Evolutionary conservation across 2,888 invertebrate genomes (phyloP).

Genomic region (Psylliodes chrysocephalus): DNA sequence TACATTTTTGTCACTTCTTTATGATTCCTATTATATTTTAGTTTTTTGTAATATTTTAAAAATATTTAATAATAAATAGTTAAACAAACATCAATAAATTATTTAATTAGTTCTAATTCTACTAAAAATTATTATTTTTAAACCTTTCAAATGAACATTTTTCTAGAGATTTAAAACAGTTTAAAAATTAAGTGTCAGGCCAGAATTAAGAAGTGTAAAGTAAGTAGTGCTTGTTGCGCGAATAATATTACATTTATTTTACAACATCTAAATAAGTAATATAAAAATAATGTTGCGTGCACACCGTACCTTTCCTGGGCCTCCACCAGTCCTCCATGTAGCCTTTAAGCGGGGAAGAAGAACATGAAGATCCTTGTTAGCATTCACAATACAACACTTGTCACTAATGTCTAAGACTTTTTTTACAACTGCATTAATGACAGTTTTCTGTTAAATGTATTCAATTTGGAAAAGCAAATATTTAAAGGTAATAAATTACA

Average conservation of each 20-base stretch:
- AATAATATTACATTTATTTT: constrained; percentile 6
- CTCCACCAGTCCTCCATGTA: constrained; percentile 99
- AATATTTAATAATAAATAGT: too few species aligned
- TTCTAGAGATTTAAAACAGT: too few species aligned
- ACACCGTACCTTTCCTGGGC: constrained; percentile 86
- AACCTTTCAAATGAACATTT: not conserved
- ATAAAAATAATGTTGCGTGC: constrained; percentile 38
- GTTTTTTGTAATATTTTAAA: too few species aligned
- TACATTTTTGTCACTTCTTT: too few species aligned
- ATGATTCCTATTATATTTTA: too few species aligned
- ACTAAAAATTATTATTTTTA: too few species aligned
- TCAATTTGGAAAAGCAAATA: too few species aligned
- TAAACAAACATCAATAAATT: too few species aligned
- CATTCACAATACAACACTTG: constrained; percentile 50
- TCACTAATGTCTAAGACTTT: constrained; percentile 44
- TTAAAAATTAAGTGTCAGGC: constrained; percentile 9
- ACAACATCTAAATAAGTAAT: constrained; percentile 16
- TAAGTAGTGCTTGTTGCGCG: constrained; percentile 8
- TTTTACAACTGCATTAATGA: constrained; percentile 6
- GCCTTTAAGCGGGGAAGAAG: constrained; percentile 93
- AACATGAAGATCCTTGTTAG: constrained; percentile 74
- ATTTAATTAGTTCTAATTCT: too few species aligned
- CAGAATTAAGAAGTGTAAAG: constrained; percentile 16
- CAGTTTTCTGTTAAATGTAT: constrained; percentile 4
- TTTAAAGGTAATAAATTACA: too few species aligned